phyloP scores from a whole-genome alignment of 2,888 invertebrate genomes.

The Sphecodes monilicornis region DNA sequence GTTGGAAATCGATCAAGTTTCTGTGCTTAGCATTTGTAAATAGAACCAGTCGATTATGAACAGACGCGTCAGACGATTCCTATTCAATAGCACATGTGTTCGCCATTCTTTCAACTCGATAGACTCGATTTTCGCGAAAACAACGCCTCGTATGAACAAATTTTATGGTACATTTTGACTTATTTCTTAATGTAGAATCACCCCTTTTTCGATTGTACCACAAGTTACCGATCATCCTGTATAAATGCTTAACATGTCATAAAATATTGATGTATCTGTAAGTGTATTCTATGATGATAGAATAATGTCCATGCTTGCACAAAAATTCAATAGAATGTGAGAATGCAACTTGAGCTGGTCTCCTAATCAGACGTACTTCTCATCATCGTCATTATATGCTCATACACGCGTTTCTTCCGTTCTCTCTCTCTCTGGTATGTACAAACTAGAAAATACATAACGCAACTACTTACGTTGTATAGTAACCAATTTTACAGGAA shows the following conservation, averaged over 20 bases:
- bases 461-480: constrained; percentile 75
- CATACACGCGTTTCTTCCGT: constrained; percentile 19
- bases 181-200: background rate
- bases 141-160: too few relatives aligned
- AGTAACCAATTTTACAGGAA: constrained; percentile 81
- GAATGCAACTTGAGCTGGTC: background rate
- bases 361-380: constrained; percentile 3
- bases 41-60: too few relatives aligned
- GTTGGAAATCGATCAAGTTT: too few relatives aligned
- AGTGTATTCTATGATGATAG: constrained; percentile 5
- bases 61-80: too few relatives aligned
- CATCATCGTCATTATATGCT: constrained; percentile 14
- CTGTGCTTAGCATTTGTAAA: too few relatives aligned
- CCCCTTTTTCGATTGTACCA: background rate
- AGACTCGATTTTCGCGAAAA: too few relatives aligned
- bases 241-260: background rate
- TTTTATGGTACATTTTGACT: too few relatives aligned
- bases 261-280: background rate
- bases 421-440: constrained; percentile 74
- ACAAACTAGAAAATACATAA: constrained; percentile 82
- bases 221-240: background rate
- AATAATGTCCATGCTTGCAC: background rate
- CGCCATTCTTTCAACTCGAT: background rate
- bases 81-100: too few relatives aligned
- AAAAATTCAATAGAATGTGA: background rate